phyloP scores from a whole-genome alignment of 2,113 vertebrate genomes.

The Hippocampus guttulatus region DNA sequence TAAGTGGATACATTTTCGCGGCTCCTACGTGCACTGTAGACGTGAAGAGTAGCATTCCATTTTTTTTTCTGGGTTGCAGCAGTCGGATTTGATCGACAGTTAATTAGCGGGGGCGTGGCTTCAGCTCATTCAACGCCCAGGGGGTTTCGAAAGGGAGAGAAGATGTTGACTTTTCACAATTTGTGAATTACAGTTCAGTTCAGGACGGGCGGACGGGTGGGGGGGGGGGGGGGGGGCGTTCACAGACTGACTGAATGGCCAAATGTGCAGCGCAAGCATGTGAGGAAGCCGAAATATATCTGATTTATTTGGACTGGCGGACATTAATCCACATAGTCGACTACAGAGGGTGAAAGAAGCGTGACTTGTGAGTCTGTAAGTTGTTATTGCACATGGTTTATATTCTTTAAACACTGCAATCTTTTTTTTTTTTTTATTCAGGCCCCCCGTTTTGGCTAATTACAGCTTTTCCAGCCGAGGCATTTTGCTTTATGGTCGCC shows the following conservation, averaged over 20 bases:
- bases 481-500: neutral
- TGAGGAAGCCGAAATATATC: neutral
- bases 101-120: too few relatives aligned
- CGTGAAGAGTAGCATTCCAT: too few relatives aligned
- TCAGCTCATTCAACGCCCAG: too few relatives aligned
- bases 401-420: neutral
- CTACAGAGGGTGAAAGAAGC: neutral
- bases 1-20: too few relatives aligned
- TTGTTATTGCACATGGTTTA: constrained; percentile 1
- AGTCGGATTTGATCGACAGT: too few relatives aligned
- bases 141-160: too few relatives aligned
- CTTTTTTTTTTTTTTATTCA: constrained; percentile 15
- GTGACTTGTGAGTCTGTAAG: neutral
- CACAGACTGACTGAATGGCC: neutral
- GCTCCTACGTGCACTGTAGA: too few relatives aligned
- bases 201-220: too few relatives aligned
- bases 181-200: neutral
- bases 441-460: neutral
- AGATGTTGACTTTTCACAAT: neutral
- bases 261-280: neutral
- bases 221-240: too few relatives aligned
- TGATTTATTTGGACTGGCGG: constrained; percentile 16
- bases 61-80: too few relatives aligned
- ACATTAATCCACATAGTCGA: constrained; percentile 14
- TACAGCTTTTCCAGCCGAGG: neutral